Evolutionary conservation across 2,888 invertebrate species (phyloP), one percentile per base, ranked within the genome.

Genomic region (Cephus runcator): DNA sequence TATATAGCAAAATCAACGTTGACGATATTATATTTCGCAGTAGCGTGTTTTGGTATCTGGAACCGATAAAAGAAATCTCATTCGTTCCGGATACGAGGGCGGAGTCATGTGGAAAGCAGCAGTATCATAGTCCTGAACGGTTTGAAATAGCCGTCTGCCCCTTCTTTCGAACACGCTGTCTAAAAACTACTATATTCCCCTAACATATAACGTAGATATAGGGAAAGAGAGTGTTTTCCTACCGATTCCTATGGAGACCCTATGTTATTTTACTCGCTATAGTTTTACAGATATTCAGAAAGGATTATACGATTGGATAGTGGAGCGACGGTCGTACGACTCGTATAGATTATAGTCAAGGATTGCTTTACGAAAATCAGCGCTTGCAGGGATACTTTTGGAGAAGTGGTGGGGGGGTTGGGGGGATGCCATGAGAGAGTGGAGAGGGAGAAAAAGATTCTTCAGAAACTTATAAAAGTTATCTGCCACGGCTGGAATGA

Each of bases 381-480:
- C 35, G 15, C 40, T 40, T 15, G 15, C 15, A 40, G 40, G 40
- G 40, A 15, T 40, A 40, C 15, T 40, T 40, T 40, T 40, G 15
- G 40, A 6, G 40, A 40, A 40, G 15, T 40, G 15, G 40, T 40
- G 30, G 69, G 69, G 69, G n/a, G 23, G 69, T 0, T 34, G 69
- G 30, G 30, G 78, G 78, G 76, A 78, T 77, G 79, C 77, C 79
- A 78, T 73, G 76, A 74, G 77, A 76, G 69, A 35, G 75, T 73
- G 79, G 79, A 76, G 75, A 77, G 75, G 79, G 83, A 77, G 82
- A 77, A 81, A 77, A 80, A 82, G 79, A 83, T 85, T 83, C 80
- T 82, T 80, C 77, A 83, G 82, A 86, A 86, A 87, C 85, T 89
- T 89, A 89, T 89, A 89, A 89, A 88, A 89, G 89, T 89, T 88